Conservation (phyloP, 1,140 invertebrate species). For the Meteorus sp. region DNA sequence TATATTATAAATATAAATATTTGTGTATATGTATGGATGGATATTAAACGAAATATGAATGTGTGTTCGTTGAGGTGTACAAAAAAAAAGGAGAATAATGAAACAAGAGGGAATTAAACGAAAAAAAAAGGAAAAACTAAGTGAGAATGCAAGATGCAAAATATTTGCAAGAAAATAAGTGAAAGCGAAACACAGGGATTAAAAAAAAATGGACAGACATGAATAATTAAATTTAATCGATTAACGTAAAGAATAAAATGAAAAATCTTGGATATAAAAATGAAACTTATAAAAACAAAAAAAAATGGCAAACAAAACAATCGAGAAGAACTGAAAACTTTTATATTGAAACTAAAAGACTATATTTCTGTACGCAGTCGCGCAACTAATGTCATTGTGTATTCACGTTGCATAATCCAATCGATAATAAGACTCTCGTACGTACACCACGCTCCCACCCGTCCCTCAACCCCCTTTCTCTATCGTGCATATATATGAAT, state of each 20-base stretch:
- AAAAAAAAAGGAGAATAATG: slow-evolving; percentile 41
- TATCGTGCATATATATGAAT: too few relatives aligned
- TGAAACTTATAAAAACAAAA: slow-evolving; percentile 31
- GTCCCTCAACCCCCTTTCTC: too few relatives aligned
- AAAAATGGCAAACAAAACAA: slow-evolving; percentile 40
- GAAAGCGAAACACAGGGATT: slow-evolving; percentile 13
- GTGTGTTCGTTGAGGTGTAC: slow-evolving; percentile 58
- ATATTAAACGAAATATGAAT: slow-evolving; percentile 56
- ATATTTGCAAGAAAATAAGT: slow-evolving; percentile 2
- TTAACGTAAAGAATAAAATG: slow-evolving; percentile 23
- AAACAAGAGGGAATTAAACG: slow-evolving; percentile 27
- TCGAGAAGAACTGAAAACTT: slow-evolving; percentile 60
- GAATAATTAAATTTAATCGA: slow-evolving; percentile 2
- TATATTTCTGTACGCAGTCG: slow-evolving; percentile 61
- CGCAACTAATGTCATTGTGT: slow-evolving; percentile 58
- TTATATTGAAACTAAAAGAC: slow-evolving; percentile 62
- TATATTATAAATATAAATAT: slow-evolving; percentile 18
- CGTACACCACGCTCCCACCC: slow-evolving; percentile 46
- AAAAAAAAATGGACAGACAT: slow-evolving; percentile 20
- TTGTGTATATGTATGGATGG: slow-evolving; percentile 40
- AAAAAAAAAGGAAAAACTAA: slow-evolving; percentile 13
- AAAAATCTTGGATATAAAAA: slow-evolving; percentile 27
- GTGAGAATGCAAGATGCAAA: slow-evolving; percentile 6
- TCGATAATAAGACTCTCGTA: slow-evolving; percentile 59
- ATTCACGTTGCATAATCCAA: slow-evolving; percentile 60